Percentiles rank a stretch among this genome's conserved stretches.
phyloP scores from a whole-genome alignment of 1,140 invertebrate species.

The Papilio dardanus region DNA sequence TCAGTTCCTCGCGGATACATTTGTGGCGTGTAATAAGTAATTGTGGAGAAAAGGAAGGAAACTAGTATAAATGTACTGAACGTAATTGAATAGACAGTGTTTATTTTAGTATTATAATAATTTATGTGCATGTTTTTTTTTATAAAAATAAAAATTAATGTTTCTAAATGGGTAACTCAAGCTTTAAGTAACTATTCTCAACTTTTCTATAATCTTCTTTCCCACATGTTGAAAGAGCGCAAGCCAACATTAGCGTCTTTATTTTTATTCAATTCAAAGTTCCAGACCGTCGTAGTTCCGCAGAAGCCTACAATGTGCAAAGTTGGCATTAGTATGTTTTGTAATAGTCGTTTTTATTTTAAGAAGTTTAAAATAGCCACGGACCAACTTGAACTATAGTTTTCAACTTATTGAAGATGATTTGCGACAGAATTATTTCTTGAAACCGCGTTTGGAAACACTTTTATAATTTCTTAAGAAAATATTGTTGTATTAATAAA shows the following conservation, averaged over 20 bases:
- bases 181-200: neutral
- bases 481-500: too few relatives aligned
- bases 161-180: neutral
- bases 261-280: slow-evolving; percentile 28
- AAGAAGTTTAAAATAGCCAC: slow-evolving; percentile 20
- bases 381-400: neutral
- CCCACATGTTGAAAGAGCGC: neutral
- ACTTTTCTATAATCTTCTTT: neutral
- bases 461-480: too few relatives aligned
- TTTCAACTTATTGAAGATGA: neutral
- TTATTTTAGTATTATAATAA: neutral
- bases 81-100: neutral
- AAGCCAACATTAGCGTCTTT: slow-evolving; percentile 5
- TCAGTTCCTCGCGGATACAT: neutral
- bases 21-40: slow-evolving; percentile 7
- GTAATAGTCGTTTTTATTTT: slow-evolving; percentile 17
- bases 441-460: too few relatives aligned
- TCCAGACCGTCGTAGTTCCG: slow-evolving; percentile 7
- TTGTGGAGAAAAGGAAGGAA: neutral
- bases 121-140: too few relatives aligned
- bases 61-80: neutral
- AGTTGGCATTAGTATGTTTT: slow-evolving; percentile 8
- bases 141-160: neutral
- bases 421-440: neutral
- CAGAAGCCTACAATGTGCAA: slow-evolving; percentile 24